Evolutionary conservation across 2,113 vertebrate genomes (phyloP), one percentile per base, ranked within the genome.

Genomic region (Cryptomyrus ogoouensis): DNA sequence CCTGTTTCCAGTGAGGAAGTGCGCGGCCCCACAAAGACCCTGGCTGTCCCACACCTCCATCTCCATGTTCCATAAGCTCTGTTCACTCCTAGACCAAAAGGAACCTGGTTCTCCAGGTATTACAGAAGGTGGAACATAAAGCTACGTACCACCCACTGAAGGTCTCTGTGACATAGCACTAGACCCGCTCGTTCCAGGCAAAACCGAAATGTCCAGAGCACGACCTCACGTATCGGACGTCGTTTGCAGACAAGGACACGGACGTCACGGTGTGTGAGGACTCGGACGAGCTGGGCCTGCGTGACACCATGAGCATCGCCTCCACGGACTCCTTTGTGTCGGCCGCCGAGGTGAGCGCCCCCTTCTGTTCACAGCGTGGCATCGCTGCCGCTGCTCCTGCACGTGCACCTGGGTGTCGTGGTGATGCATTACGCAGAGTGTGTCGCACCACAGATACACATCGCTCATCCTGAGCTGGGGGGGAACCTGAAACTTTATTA

Each of bases 291-390:
- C 93, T 94, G 83, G 96, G 95, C 91, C 94, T 97, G 91, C 96
- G 96, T 90, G 98, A 99, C 94, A 96, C 97, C 2, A 89, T 96
- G 91, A 99, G 97, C 93, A 93, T 98, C 17, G 96, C 96, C 21
- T 99, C 98, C 46, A 97, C 95, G 0, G 98, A 99, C 92, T 99
- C 98, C 3, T 99, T 98, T 91, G 96, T 97, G 91, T 99, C 98
- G 31, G 97, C 96, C 1, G 96, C 96, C 50, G 98, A 99, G 97
- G 98, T 99, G 94, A 95, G 95, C 24, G 31, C 85, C 62, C 62
- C 46, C 42, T 24, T 7, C 46, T 13, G 21, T n/a, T 9, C n/a
- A 46, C 56, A 9, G 56, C 7, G 1, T n/a, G 39, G 5, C 27
- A 9, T 31, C 2, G 5, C 77, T 1, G 13, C n/a, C 9, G 3